Evolutionary conservation across 2,113 vertebrate genomes (phyloP).

Genomic region (Mirza zaza): DNA sequence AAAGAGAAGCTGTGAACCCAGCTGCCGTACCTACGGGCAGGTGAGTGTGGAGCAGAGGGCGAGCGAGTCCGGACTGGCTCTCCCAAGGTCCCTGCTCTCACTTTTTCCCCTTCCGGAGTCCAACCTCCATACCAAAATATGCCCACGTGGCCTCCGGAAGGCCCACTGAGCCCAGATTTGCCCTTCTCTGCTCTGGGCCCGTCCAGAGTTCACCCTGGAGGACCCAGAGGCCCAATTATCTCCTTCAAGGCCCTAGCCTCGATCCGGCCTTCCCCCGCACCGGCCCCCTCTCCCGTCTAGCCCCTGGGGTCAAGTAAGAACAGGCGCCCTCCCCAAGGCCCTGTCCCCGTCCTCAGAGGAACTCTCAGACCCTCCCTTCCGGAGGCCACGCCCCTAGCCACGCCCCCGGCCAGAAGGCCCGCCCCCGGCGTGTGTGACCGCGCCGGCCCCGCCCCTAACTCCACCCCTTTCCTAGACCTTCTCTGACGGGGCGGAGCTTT

Average conservation of each 20-base stretch:
- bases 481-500: conserved; percentile 85
- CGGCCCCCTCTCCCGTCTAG: neutral
- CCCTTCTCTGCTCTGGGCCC: neutral
- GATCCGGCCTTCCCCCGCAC: neutral
- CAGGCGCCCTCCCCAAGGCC: neutral
- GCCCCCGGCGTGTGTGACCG: neutral
- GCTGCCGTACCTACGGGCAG: conserved; percentile 88
- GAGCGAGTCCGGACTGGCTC: neutral
- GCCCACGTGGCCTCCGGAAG: neutral
- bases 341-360: neutral
- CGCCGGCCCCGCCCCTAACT: neutral
- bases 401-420: neutral
- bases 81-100: neutral
- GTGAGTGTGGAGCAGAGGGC: conserved; percentile 71
- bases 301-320: neutral
- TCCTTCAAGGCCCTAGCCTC: neutral
- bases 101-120: neutral
- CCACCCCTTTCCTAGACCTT: conserved; percentile 28
- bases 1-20: conserved; percentile 83
- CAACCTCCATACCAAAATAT: neutral
- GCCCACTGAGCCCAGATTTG: neutral
- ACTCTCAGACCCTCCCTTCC: neutral
- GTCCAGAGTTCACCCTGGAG: neutral
- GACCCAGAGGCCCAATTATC: neutral
- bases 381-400: neutral